Evolutionary conservation across 2,113 vertebrate genomes (phyloP), one percentile per base, ranked within the genome.

Genomic region (Ictalurus punctatus): DNA sequence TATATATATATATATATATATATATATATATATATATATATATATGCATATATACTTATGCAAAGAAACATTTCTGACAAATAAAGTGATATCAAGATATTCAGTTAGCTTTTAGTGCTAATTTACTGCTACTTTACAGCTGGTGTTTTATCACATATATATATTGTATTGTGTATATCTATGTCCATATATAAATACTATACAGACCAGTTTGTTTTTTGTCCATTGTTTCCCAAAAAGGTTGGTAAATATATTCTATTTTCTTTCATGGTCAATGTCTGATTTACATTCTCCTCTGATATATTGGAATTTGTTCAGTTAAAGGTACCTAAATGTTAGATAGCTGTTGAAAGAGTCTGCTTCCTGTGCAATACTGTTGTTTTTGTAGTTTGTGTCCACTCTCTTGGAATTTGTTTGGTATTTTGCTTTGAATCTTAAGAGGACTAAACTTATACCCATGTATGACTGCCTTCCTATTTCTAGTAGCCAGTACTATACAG

Each of bases 141-240:
- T 94, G 92, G 92, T 95, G 88, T 94, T 93, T 91, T 91, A 91
- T 89, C 93, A 94, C 90, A 34, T 34, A 89, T 90, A 93, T 94
- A 94, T 94, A 95, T 91, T 94, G 92, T 94, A 93, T 91, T 94
- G 91, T 96, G 93, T 95, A 94, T 94, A 94, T 94, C 90, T 94
- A 94, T 94, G 93, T 93, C 90, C 95, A 94, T 95, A 90, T 95
- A 92, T 93, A 86, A 94, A 93, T 95, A 94, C 78, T 95, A 95
- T 92, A 95, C 93, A 93, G 93, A 95, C 92, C 90, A 94, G 94
- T 93, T 93, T 93, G 92, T 92, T 93, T 86, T 84, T 92, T 3
- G 93, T 94, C 91, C 90, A 89, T 93, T 63, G 84, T 93, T 92
- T 91, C 93, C 87, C 78, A 92, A 91, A 85, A 90, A 90, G 84